These are phyloP conservation scores for Lysiphlebus fabarum DNA, from an alignment of 1,140 invertebrate species.

Conservation along the genomic window DNA sequence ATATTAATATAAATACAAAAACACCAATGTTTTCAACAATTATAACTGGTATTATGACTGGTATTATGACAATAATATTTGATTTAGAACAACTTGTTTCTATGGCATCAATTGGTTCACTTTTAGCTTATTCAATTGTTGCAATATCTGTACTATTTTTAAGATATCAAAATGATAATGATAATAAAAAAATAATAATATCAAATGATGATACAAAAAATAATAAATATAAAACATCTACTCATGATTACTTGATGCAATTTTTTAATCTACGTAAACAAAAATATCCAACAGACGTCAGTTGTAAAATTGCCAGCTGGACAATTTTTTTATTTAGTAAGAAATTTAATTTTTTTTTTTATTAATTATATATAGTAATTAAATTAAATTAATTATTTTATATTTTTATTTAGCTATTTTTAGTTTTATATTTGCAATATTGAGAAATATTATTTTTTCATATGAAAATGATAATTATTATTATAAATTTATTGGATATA, in stretches of 20 bases:
- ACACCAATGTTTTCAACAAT: slow-evolving; percentile 82
- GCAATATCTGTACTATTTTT: slow-evolving; percentile 75
- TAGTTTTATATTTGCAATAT: slow-evolving; percentile 23
- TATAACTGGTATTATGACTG: slow-evolving; percentile 71
- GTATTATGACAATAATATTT: slow-evolving; percentile 79
- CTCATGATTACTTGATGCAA: slow-evolving; percentile 28
- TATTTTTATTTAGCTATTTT: slow-evolving; percentile 35
- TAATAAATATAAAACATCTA: slow-evolving; percentile 26
- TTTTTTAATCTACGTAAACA: slow-evolving; percentile 52
- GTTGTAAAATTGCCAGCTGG: slow-evolving; percentile 59
- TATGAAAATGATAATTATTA: slow-evolving; percentile 27
- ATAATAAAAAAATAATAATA: neutral
- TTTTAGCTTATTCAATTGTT: slow-evolving; percentile 83
- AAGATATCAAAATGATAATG: slow-evolving; percentile 49
- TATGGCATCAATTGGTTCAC: slow-evolving; percentile 87
- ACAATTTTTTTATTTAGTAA: slow-evolving; percentile 59
- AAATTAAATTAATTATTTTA: slow-evolving; percentile 2
- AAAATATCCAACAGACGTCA: slow-evolving; percentile 58
- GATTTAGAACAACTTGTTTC: slow-evolving; percentile 72
- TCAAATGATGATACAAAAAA: slow-evolving; percentile 11
- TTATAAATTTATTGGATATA: slow-evolving; percentile 7
- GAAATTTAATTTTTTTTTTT: slow-evolving; percentile 34
- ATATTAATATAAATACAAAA: slow-evolving; percentile 68
- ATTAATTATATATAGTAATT: slow-evolving; percentile 29
- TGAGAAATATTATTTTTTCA: slow-evolving; percentile 41